Evolutionary conservation across 1,140 invertebrate species (phyloP), one percentile per base, ranked within the genome.

Genomic region (Drosophila burlai): DNA sequence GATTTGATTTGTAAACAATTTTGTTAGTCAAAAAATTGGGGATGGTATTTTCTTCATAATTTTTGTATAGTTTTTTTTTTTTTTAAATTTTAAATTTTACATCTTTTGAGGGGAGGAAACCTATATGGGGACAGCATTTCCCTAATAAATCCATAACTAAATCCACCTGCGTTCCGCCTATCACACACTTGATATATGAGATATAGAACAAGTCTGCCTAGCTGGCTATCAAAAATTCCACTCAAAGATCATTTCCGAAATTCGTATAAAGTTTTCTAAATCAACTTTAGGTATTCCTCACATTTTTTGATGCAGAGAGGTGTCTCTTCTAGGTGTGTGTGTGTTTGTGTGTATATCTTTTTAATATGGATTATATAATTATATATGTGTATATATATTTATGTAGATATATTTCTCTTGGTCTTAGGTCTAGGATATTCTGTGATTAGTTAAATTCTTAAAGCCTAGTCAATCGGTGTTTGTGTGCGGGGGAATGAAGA

Each of bases 1-100:
- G 29, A 69, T 69, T 71, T 71, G 63, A 68, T 71, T 71, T 71
- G 40, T 68, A 71, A 68, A 71, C 40, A 46, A 71, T 71, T 71
- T 66, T 54, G 46, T 66, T 31, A 52, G 67, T 36, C 29, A 43
- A 43, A 54, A 71, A 54, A 10, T 13, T 13, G n/a, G 34, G 26
- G 4, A 18, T 2, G 34, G 11, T 4, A 0, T 26, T 11, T 15
- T 7, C 21, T 18, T 29, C 3, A 42, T 3, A 11, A 2, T 18
- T 4, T 2, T 63, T 54, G 7, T 13, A 11, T 9, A 31, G 29
- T 43, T 50, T n/a, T 18, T 15, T 13, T 52, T 7, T 18, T 24
- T 24, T 24, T 24, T 24, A 24, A 24, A 24, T 24, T 24, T 24
- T 24, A 24, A 24, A 24, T 24, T 24, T 24, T 24, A 3, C 24